These are phyloP conservation scores for Ctenopoma kingsleyae DNA, from an alignment of 2,797 vertebrate species.

Conservation along the genomic window DNA sequence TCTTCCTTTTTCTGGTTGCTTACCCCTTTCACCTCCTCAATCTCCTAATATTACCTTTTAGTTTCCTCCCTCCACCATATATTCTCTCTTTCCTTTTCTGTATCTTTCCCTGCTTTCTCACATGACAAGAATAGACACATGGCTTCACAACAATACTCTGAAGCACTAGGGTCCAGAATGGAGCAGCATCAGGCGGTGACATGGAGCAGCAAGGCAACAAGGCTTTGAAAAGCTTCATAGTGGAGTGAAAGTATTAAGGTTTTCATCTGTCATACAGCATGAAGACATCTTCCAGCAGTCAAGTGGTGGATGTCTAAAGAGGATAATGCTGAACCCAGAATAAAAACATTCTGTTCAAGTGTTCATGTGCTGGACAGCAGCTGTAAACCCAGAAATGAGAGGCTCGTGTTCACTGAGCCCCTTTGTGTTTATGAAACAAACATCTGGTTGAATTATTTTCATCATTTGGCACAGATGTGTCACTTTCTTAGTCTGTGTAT, in stretches of 20 bases:
- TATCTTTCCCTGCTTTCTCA: conserved; percentile 29
- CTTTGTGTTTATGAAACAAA: conserved; percentile 14
- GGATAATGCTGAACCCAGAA: conserved; percentile 14
- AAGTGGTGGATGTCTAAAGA: conserved; percentile 10
- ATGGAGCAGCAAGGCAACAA: conserved; percentile 18
- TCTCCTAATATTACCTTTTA: conserved; percentile 3
- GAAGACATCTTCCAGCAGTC: conserved; percentile 18
- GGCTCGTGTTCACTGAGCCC: conserved; percentile 16
- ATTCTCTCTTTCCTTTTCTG: conserved; percentile 10
- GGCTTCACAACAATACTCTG: conserved; percentile 11
- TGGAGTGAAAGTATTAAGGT: conserved; percentile 8
- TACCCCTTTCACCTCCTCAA: neutral
- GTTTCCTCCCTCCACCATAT: neutral
- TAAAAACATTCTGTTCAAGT: conserved; percentile 26
- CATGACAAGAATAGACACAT: conserved; percentile 41
- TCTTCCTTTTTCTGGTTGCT: neutral
- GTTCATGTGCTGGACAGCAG: conserved; percentile 40
- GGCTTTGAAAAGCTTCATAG: neutral
- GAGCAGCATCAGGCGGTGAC: conserved; percentile 13
- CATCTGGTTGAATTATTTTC: conserved; percentile 35
- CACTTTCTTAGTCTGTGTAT: conserved; percentile 5
- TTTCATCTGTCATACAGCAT: conserved; percentile 3
- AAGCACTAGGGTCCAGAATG: conserved; percentile 27
- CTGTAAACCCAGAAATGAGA: conserved; percentile 47
- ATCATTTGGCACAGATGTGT: conserved; percentile 8